Evolutionary conservation across 64 coral and sea anemone genomes (phyloP).

Genomic region (Astreopora myriophthalma): DNA sequence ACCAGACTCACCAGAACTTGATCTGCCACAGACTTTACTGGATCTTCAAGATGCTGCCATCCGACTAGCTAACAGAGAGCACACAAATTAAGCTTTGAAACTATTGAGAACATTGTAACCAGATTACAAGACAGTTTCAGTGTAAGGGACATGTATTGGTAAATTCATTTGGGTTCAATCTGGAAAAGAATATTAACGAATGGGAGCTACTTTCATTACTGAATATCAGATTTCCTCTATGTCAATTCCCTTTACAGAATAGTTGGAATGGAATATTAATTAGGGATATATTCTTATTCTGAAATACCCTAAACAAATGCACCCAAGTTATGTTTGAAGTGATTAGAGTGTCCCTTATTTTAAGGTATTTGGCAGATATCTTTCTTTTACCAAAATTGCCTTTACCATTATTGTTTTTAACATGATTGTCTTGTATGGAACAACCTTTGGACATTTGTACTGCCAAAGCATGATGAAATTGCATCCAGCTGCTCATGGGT

Average conservation of each 20-base stretch:
- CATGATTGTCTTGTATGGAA: too few relatives aligned
- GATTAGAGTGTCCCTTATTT: background rate
- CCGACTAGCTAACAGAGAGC: constrained; percentile 31
- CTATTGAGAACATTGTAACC: background rate
- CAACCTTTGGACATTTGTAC: too few relatives aligned
- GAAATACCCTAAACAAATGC: background rate
- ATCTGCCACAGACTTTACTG: constrained; percentile 77
- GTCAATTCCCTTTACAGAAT: too few relatives aligned
- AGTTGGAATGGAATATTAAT: too few relatives aligned
- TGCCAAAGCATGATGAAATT: too few relatives aligned
- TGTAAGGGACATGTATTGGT: too few relatives aligned
- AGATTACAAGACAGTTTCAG: background rate
- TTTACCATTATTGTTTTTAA: too few relatives aligned
- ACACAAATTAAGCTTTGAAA: background rate
- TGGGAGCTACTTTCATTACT: too few relatives aligned
- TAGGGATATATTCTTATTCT: background rate
- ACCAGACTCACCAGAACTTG: constrained; percentile 65
- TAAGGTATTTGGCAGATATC: too few relatives aligned
- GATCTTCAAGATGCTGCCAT: constrained; percentile 82
- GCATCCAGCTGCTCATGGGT: too few relatives aligned
- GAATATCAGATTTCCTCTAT: too few relatives aligned
- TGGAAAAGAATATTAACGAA: background rate
- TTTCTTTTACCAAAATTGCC: too few relatives aligned
- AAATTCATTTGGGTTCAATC: background rate
- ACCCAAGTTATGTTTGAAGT: background rate